Conservation (phyloP, 2,888 invertebrate genomes). For the Lithophane semibrunnea region DNA sequence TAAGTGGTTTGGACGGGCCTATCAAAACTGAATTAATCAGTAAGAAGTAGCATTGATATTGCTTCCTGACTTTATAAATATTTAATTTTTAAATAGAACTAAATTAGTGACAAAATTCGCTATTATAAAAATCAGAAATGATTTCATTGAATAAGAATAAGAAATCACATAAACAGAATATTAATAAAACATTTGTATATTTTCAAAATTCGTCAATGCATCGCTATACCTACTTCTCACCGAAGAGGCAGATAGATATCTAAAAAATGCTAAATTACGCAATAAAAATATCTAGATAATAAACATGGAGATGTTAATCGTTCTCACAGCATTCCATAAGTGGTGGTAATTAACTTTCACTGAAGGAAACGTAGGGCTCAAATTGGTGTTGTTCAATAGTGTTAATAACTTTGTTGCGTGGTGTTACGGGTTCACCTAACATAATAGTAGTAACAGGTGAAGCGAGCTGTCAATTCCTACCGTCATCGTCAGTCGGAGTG, state of each 20-base stretch:
- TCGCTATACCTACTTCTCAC: not conserved
- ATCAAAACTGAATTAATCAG: not conserved
- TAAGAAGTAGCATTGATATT: not conserved
- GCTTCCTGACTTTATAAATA: not conserved
- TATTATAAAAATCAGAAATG: not conserved
- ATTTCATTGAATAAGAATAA: not conserved
- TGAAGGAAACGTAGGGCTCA: slow-evolving; percentile 71
- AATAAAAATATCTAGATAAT: slow-evolving; percentile 24
- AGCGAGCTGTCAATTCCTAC: too few species aligned
- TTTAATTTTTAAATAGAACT: not conserved
- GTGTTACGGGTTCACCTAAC: slow-evolving; percentile 16
- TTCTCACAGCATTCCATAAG: slow-evolving; percentile 69
- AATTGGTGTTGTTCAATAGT: slow-evolving; percentile 59
- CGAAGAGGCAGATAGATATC: slow-evolving; percentile 14
- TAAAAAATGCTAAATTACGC: slow-evolving; percentile 16
- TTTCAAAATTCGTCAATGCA: not conserved
- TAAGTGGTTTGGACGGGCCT: not conserved
- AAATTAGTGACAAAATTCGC: not conserved
- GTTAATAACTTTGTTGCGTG: slow-evolving; percentile 54
- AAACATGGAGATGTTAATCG: slow-evolving; percentile 40
- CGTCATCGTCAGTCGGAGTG: too few species aligned
- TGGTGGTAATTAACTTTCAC: slow-evolving; percentile 83
- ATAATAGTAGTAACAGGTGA: slow-evolving; percentile 12
- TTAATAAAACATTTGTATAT: slow-evolving; percentile 2
- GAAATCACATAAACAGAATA: not conserved